Base-by-base conservation (phyloP, 2,797 vertebrate species). In the Lagorchestes hirsutus region DNA sequence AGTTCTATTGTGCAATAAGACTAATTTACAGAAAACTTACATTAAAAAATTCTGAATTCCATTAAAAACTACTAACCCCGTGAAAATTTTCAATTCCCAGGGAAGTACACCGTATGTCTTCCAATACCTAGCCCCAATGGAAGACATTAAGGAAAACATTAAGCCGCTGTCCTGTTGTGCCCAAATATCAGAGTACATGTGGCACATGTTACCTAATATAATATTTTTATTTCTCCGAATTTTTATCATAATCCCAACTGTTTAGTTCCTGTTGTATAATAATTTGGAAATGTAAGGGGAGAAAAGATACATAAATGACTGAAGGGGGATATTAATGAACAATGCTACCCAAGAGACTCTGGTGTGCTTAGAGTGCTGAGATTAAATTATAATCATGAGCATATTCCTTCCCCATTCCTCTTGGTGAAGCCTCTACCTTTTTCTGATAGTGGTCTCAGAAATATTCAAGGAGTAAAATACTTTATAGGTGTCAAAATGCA, bases 221-320 rank as follows among this genome's bases (percentile, higher is more conserved):
- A 90, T 91, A 92, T 95, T 91, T 82, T 92, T 22, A 34, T 93
- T 97, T 97, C 82, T 55, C 27, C 90, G 95, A 29, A 3, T 94
- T 98, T 96, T 55, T 96, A 57, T 91, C 95, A 93, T 90, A 94
- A 97, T 92, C 31, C 18, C 54, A 96, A 55, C 27, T 57, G 52
- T 62, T 91, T 50, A 62, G 34, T 93, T 96, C 9, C 54, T 93
- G 24, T 74, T 91, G 95, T 57, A 22, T 40, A 74, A 40, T 92
- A 54, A 4, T 2, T 10, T 82, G 91, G 10, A 94, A 93, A 59
- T 91, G 1, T 40, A 93, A 91, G 13, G n/a, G 34, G 94, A 34
- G 90, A 16, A 40, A 46, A 87, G 6, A 54, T 1, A 54, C 93
- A 90, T n/a, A 52, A 93, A 56, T 56, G 1, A 10, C n/a, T 11